phyloP scores from a whole-genome alignment of 2,888 invertebrate genomes.

The Heliconius erato region DNA sequence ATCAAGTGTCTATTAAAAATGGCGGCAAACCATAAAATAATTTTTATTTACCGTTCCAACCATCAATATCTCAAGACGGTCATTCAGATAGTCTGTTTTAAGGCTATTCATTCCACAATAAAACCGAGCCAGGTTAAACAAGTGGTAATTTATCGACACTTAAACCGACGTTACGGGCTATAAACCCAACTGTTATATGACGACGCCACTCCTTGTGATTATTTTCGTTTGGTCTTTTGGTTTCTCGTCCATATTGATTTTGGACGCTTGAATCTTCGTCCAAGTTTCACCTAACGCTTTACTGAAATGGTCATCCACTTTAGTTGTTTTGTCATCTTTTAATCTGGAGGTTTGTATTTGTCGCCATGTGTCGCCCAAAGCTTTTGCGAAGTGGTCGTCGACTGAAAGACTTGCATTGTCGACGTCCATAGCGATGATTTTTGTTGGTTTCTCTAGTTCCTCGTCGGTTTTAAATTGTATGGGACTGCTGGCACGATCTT shows the following conservation, averaged over 20 bases:
- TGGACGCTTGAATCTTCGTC: conserved; percentile 89
- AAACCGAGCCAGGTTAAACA: conserved; percentile 62
- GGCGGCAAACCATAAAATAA: not conserved
- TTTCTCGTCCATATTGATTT: conserved; percentile 75
- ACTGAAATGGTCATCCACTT: conserved; percentile 94
- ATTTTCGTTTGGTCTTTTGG: conserved; percentile 79
- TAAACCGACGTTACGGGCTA: conserved; percentile 70
- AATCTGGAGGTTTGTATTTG: conserved; percentile 88
- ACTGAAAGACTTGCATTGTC: conserved; percentile 88
- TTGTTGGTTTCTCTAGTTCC: conserved; percentile 72
- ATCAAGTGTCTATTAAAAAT: conserved; percentile 9
- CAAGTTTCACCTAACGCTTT: conserved; percentile 95
- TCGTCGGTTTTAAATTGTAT: conserved; percentile 75
- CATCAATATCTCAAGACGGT: conserved; percentile 1
- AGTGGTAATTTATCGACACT: conserved; percentile 80
- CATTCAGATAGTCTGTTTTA: conserved; percentile 25
- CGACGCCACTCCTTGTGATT: conserved; percentile 82
- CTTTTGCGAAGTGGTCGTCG: conserved; percentile 97
- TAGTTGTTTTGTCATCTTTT: conserved; percentile 74
- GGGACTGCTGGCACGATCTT: conserved; percentile 82
- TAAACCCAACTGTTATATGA: conserved; percentile 81
- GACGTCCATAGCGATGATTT: conserved; percentile 86
- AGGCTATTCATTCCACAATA: conserved; percentile 49
- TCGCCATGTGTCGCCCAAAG: conserved; percentile 93
- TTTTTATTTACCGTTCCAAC: conserved; percentile 6